Percentiles rank a stretch among this genome's conserved stretches.
phyloP scores from a whole-genome alignment of 2,113 vertebrate species.

The Gracilinanus agilis region DNA sequence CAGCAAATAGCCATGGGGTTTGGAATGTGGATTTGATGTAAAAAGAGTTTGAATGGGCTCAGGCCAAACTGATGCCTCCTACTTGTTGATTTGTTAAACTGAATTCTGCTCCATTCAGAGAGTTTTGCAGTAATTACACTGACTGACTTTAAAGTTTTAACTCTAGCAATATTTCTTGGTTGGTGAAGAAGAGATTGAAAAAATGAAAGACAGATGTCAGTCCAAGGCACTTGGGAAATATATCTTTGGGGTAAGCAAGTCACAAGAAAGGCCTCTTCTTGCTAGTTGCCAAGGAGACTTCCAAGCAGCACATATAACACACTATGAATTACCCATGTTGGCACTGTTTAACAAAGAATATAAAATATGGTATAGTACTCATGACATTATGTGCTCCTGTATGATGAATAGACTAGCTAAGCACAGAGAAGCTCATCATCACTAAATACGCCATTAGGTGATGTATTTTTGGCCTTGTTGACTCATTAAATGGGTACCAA shows the following conservation, averaged over 20 bases:
- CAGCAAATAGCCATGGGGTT: neutral
- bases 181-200: neutral
- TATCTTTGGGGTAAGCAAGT: neutral
- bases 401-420: neutral
- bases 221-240: neutral
- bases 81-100: neutral
- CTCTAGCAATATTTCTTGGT: constrained; percentile 22
- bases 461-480: neutral
- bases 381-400: neutral
- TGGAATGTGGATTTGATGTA: neutral
- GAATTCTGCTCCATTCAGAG: neutral
- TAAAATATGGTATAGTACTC: neutral
- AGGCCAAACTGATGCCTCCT: neutral
- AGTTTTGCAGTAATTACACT: neutral
- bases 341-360: neutral
- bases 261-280: neutral
- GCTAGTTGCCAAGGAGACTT: neutral
- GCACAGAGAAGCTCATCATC: neutral
- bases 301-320: neutral
- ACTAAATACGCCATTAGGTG: neutral
- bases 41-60: neutral
- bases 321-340: neutral
- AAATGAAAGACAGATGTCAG: neutral
- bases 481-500: neutral
- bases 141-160: neutral